Evolutionary conservation across 92 coral and sea anemone genomes (phyloP), one percentile per base, ranked within the genome.

Genomic region (Bergia puertoricense): DNA sequence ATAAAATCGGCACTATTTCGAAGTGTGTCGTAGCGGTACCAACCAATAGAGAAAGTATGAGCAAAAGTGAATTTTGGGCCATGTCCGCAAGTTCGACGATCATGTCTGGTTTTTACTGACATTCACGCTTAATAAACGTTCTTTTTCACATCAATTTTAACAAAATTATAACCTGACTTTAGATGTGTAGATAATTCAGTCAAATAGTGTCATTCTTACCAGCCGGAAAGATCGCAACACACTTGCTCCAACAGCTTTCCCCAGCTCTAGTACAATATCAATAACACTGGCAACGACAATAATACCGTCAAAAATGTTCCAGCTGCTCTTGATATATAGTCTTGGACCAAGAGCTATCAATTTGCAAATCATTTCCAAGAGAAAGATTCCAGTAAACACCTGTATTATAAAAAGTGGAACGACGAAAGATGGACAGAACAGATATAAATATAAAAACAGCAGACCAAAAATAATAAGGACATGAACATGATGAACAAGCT

Each of bases 331-430:
- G 22, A 89, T 46, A 44, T 81, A 89, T 36, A 38, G 65, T 14
- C 39, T 82, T n/a, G 88, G 82, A 46, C 91, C 91, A 81, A 89
- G 78, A 11, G 91, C 91, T 16, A 54, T 89, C 22, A 89, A 22
- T 79, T 89, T 89, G 76, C 77, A 30, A 2, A 89, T 57, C 86
- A 89, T 82, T 62, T 89, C 91, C 71, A 73, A 42, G 15, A 89
- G 78, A 40, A 89, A 89, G 23, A 89, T 89, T 41, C 74, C 74
- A 18, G 91, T 89, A 15, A 84, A 82, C 50, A 82, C 79, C 88
- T 84, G 37, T 22, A 45, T 38, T 13, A 2, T 41, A 42, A 72
- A 37, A 72, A 23, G 16, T 30, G 40, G 15, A 36, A 36, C 8
- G 0, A 72, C 76, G 11, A 37, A 72, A 18, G 51, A 16, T 8